Base-by-base conservation (phyloP, 2,888 invertebrate species). In the Pterostichus madidus region DNA sequence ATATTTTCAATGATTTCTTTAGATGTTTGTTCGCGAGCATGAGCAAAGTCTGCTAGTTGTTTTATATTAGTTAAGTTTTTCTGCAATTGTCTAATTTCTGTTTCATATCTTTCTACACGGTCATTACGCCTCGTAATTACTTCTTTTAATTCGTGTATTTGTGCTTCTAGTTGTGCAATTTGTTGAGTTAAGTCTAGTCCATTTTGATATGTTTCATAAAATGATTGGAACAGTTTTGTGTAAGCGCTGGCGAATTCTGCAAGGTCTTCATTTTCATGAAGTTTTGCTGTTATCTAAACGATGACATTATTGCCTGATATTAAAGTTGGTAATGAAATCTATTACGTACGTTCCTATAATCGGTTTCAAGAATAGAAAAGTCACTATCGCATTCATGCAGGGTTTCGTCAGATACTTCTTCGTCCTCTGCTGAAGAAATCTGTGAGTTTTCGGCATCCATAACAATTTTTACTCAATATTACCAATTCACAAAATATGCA, bases 1-100 rank as follows among this genome's bases (percentile, higher is more conserved):
- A 96, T 91, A 84, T 94, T 94, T 87, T 95, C 95, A 78, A 96
- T 92, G 15, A 93, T 92, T 88, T 96, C 96, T 84, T 95, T 94
- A 49, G 95, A 93, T 24, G 92, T 90, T 85, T 94, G 93, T 87
- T 96, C 96, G 1, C 96, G 92, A 0, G 93, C 92, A 86, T 96
- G 95, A 86, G 95, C 95, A 0, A 94, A 93, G 87, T 96, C 96
- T 0, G 95, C 93, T 86, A 95, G 90, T 86, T 91, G 92, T 90
- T 92, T 92, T 0, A 92, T 91, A 84, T 91, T 91, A 56, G 92
- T 90, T 13, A 94, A 90, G 87, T 94, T 92, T 85, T 90, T 84
- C 71, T 90, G 92, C 15, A 93, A 87, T 32, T 90, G 90, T 5
- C 89, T 88, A 49, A 93, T 93, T 8, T 91, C 91, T 13, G 88